Conservation (phyloP, 2,888 invertebrate genomes). For the Sarcophaga subvicina region DNA sequence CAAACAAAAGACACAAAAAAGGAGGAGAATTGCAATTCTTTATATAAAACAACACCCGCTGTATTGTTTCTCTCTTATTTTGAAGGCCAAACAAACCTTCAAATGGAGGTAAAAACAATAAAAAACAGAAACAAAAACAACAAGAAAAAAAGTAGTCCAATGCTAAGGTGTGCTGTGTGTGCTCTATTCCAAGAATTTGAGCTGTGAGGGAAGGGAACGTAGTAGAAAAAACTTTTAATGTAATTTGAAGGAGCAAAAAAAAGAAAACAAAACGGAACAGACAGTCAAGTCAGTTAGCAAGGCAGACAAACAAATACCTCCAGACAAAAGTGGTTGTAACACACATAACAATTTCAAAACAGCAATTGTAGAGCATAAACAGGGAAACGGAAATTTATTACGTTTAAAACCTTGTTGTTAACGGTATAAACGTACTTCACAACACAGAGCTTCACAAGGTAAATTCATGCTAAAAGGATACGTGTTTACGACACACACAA, state of each 20-base stretch:
- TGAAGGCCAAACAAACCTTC: neutral
- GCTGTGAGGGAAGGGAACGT: no score
- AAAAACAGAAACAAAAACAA: no score
- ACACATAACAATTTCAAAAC: neutral
- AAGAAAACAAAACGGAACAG: neutral
- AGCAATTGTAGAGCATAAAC: constrained; percentile 5
- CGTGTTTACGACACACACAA: neutral
- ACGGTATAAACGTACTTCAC: neutral
- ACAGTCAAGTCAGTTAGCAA: no score
- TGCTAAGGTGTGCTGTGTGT: neutral
- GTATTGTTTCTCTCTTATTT: neutral
- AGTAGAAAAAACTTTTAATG: constrained; percentile 2
- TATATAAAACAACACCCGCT: neutral
- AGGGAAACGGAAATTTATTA: constrained; percentile 46
- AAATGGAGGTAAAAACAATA: neutral
- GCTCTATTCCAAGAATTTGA: neutral
- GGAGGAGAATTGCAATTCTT: neutral
- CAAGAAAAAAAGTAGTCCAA: neutral
- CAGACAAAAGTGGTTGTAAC: neutral
- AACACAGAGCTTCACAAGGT: neutral
- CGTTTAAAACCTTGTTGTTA: constrained; percentile 34
- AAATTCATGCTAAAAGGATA: neutral
- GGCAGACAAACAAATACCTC: neutral
- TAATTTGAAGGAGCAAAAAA: constrained; percentile 2
- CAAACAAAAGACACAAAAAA: no score